A percentile compares a stretch with the other conserved stretches of the same genome.
phyloP scores from a whole-genome alignment of 2,888 invertebrate genomes.

The Microchrysa polita region DNA sequence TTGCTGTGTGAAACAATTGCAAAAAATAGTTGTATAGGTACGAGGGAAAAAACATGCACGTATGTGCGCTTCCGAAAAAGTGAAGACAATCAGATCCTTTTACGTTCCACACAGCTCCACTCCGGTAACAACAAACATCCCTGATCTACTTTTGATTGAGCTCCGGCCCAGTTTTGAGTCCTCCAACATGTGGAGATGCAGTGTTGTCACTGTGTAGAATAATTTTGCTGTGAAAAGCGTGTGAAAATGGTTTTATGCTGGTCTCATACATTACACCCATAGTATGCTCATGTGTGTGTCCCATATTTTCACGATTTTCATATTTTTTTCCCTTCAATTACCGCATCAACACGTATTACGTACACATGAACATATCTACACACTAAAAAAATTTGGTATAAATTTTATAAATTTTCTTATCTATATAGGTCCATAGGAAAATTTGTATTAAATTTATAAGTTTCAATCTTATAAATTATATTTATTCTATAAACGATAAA shows the following conservation, averaged over 20 bases:
- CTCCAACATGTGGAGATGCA: neutral
- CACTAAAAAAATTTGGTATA: too few relatives aligned
- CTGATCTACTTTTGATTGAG: conserved; percentile 34
- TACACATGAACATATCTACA: neutral
- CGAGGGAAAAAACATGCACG: too few relatives aligned
- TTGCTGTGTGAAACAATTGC: conserved; percentile 29
- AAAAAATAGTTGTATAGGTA: too few relatives aligned
- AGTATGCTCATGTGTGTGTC: conserved; percentile 26
- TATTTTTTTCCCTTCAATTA: conserved; percentile 32
- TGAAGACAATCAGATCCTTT: neutral
- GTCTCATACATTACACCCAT: neutral
- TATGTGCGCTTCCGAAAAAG: too few relatives aligned
- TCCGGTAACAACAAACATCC: neutral
- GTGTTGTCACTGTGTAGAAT: conserved; percentile 15
- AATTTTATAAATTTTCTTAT: too few relatives aligned
- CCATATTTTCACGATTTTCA: conserved; percentile 26
- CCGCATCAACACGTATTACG: conserved; percentile 7
- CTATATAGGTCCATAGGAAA: too few relatives aligned
- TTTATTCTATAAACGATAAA: too few relatives aligned
- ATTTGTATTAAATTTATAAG: too few relatives aligned
- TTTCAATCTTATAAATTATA: too few relatives aligned
- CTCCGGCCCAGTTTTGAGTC: neutral
- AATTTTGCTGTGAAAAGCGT: conserved; percentile 22
- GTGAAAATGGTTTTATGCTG: conserved; percentile 21
- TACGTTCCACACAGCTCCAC: neutral